These are phyloP conservation scores for Euplagia quadripunctaria DNA, from an alignment of 2,888 invertebrate genomes.

Conservation along the genomic window DNA sequence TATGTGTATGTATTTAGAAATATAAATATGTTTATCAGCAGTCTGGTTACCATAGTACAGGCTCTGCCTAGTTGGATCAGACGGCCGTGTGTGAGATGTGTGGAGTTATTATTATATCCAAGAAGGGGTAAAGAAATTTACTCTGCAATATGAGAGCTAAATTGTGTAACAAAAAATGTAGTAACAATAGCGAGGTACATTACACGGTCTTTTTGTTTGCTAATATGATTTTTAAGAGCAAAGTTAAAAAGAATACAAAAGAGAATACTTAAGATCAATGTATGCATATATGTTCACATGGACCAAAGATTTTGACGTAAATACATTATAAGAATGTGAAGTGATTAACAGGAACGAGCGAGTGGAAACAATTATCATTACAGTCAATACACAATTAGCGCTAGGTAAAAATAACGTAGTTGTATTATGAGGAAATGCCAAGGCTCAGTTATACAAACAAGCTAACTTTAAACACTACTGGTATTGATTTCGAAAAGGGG, in stretches of 20 bases:
- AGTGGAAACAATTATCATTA: conserved; percentile 72
- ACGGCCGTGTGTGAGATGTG: too few relatives aligned
- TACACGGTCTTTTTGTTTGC: not conserved
- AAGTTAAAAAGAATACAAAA: not conserved
- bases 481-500: not conserved
- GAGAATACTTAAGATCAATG: conserved; percentile 1
- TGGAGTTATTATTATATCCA: not conserved
- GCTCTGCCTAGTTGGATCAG: too few relatives aligned
- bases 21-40: too few relatives aligned
- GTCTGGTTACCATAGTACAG: too few relatives aligned
- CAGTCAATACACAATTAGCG: conserved; percentile 70
- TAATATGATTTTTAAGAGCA: not conserved
- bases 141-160: too few relatives aligned
- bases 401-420: conserved; percentile 43
- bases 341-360: conserved; percentile 71
- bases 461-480: not conserved
- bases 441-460: conserved; percentile 46
- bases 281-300: not conserved
- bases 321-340: conserved; percentile 64
- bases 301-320: conserved; percentile 26
- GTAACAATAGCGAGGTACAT: not conserved
- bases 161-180: not conserved
- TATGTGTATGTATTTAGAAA: too few relatives aligned
- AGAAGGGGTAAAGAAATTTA: too few relatives aligned
- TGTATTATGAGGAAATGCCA: conserved; percentile 64